Evolutionary conservation across 2,797 vertebrate genomes (phyloP).

Genomic region (Florisuga fusca): DNA sequence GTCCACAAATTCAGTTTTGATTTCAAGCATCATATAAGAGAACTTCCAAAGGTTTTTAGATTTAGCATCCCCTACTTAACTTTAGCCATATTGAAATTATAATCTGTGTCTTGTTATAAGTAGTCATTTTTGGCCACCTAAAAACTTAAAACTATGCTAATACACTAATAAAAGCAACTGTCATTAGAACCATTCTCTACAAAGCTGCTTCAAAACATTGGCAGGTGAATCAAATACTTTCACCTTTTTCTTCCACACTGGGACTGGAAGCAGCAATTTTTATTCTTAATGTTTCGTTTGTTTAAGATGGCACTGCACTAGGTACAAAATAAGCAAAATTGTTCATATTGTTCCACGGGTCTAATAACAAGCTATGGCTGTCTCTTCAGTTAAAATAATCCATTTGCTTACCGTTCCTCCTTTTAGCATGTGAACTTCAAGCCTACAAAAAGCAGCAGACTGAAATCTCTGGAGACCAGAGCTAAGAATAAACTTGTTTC

Average conservation of each 20-base stretch:
- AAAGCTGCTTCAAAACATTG: neutral
- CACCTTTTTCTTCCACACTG: neutral
- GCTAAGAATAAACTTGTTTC: neutral
- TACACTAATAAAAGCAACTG: neutral
- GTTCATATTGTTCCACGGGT: neutral
- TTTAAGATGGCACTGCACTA: neutral
- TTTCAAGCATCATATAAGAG: neutral
- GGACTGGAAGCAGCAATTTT: neutral
- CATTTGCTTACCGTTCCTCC: neutral
- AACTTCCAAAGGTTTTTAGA: neutral
- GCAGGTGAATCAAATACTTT: neutral
- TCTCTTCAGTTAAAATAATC: neutral
- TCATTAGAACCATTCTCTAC: neutral
- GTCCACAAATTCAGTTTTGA: neutral
- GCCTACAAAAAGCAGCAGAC: neutral
- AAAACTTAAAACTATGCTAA: neutral
- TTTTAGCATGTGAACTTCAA: neutral
- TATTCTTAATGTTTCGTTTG: neutral
- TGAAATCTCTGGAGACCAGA: neutral
- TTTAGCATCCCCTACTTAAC: neutral
- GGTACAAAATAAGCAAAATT: neutral
- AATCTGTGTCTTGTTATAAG: neutral
- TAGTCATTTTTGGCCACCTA: neutral
- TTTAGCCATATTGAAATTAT: neutral
- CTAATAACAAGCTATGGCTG: neutral